Evolutionary conservation across 2,888 invertebrate genomes (phyloP), one percentile per base, ranked within the genome.

Genomic region (Chloroclysta siterata): DNA sequence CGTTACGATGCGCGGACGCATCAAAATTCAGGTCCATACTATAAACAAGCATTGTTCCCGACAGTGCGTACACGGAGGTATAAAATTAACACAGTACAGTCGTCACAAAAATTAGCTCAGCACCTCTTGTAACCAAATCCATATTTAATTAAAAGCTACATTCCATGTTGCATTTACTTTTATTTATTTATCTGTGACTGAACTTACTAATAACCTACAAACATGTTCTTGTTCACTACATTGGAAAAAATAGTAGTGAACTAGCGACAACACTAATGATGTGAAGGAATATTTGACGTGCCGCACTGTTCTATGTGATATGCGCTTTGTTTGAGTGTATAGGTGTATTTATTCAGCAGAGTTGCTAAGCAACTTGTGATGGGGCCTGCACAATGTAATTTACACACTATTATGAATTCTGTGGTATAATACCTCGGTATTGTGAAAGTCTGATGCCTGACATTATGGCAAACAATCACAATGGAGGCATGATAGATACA

Each of bases 11-110:
- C 72, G 71, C 75, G 70, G 64, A 73, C 73, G 74, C 74, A 81
- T 76, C 71, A 68, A 66, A 85, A 87, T 87, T 84, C 85, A 83
- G 77, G 72, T 48, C 56, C 51, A 60, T 56, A 75, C 78, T 80
- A 79, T 83, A 88, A 89, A 88, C 88, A 88, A 73, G 80, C 80
- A 90, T 90, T 90, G 90, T 90, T 84, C 77, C 71, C 66, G 72
- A 55, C 17, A 0, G 57, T 46, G 50, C 17, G 33, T 36, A 48
- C n/a, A 39, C 15, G 4, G 36, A 39, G 36, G 36, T 39, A 48
- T 17, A 29, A 48, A 33, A 53, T n/a, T 2, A 46, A 17, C 17
- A 42, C 36, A 47, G 50, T 60, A 60, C 50, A 60, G 44, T 44
- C 36, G 13, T 44, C 36, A 14, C 44, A n/a, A 55, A 60, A 60